A percentile compares a stretch with the other conserved stretches of the same genome.
phyloP scores from a whole-genome alignment of 1,140 invertebrate species.

The Chymomyza costata region DNA sequence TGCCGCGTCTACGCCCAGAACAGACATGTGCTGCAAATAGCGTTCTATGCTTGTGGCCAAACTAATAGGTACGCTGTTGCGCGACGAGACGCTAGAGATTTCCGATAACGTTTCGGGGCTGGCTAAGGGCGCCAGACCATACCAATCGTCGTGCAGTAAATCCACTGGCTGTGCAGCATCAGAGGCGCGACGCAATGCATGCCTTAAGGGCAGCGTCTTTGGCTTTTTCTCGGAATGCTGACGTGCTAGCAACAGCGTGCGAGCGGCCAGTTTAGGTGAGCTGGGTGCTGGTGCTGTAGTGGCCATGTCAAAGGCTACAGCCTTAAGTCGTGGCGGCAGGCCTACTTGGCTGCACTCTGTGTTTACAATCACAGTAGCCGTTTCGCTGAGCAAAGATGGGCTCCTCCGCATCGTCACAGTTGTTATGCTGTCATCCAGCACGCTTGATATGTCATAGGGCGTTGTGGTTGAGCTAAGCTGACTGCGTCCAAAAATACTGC shows the following conservation, averaged over 20 bases:
- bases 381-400: conserved; percentile 55
- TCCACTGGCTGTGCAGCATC: conserved; percentile 73
- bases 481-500: conserved; percentile 69
- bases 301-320: conserved; percentile 65
- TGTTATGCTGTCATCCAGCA: conserved; percentile 57
- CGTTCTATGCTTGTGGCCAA: conserved; percentile 73
- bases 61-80: conserved; percentile 75
- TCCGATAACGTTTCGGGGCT: conserved; percentile 91
- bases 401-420: conserved; percentile 56
- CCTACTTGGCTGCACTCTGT: conserved; percentile 11
- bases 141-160: conserved; percentile 80
- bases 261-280: conserved; percentile 4
- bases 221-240: conserved; percentile 60
- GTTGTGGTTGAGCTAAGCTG: conserved; percentile 57
- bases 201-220: conserved; percentile 33
- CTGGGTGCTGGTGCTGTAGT: conserved; percentile 17
- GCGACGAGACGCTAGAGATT: conserved; percentile 81
- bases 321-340: conserved; percentile 39
- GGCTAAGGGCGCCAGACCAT: conserved; percentile 85
- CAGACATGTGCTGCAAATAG: conserved; percentile 61
- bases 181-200: conserved; percentile 59
- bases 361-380: conserved; percentile 49
- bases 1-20: conserved; percentile 25
- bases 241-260: conserved; percentile 20
- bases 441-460: conserved; percentile 68